Evolutionary conservation across 2,113 vertebrate genomes (phyloP).

Genomic region (Upupa epops): DNA sequence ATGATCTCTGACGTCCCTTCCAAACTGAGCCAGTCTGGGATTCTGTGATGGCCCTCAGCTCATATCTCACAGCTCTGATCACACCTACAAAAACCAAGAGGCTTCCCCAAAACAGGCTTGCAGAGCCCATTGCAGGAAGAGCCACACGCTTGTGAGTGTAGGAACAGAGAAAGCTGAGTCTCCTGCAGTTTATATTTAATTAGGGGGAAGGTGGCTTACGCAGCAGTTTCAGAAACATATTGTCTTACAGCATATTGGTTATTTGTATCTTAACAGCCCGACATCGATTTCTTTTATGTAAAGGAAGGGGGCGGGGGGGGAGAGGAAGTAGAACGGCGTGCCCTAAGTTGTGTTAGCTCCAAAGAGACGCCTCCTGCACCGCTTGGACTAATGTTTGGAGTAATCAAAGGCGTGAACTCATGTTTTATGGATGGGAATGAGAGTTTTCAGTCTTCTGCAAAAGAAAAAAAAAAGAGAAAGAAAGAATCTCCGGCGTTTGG

Average conservation of each 20-base stretch:
- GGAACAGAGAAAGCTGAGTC: not conserved
- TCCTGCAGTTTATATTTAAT: slow-evolving; percentile 47
- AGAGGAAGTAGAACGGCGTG: not conserved
- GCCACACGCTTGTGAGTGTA: not conserved
- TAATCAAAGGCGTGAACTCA: slow-evolving; percentile 68
- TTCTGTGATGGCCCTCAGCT: no score
- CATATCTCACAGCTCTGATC: no score
- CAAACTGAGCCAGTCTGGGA: no score
- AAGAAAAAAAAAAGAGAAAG: not conserved
- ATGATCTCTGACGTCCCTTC: no score
- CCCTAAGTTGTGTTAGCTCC: slow-evolving; percentile 51
- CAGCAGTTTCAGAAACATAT: slow-evolving; percentile 50
- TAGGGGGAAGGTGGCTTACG: slow-evolving; percentile 58
- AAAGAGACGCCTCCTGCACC: slow-evolving; percentile 44
- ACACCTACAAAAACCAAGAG: not conserved
- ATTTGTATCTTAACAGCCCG: slow-evolving; percentile 27
- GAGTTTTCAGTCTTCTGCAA: slow-evolving; percentile 58
- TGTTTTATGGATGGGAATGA: slow-evolving; percentile 59
- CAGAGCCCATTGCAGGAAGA: not conserved
- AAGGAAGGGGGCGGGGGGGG: not conserved
- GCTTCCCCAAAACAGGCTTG: not conserved
- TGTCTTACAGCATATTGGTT: slow-evolving; percentile 62
- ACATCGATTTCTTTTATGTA: slow-evolving; percentile 57
- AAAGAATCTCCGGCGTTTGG: slow-evolving; percentile 41
- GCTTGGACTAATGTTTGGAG: slow-evolving; percentile 43